Evolutionary conservation across 2,888 invertebrate genomes (phyloP).

Genomic region (Mallateleia sp.): DNA sequence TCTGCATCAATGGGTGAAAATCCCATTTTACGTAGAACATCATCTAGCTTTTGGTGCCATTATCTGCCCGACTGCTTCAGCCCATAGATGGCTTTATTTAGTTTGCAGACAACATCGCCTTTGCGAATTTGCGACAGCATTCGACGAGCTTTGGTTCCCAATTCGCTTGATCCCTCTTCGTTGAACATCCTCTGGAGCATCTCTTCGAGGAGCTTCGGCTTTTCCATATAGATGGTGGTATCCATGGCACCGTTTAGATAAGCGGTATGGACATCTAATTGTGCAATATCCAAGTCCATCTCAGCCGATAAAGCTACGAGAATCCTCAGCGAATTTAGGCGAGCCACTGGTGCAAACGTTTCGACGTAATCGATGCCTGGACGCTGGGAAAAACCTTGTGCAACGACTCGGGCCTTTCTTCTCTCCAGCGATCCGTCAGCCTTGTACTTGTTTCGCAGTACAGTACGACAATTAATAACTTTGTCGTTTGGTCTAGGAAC

Average conservation of each 20-base stretch:
- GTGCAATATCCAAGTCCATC: neutral
- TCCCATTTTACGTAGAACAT: no score
- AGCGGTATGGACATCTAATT: neutral
- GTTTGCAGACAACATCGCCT: no score
- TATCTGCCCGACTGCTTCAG: no score
- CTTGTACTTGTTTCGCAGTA: neutral
- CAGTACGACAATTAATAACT: neutral
- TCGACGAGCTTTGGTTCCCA: no score
- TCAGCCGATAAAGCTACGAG: neutral
- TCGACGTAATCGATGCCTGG: neutral
- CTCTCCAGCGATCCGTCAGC: neutral
- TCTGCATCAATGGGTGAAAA: no score
- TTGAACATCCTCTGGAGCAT: neutral
- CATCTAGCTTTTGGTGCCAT: no score
- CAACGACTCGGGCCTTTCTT: neutral
- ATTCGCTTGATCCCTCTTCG: no score
- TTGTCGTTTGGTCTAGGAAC: neutral
- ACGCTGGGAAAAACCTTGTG: neutral
- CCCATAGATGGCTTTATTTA: no score
- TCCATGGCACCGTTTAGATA: neutral
- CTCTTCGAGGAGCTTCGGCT: neutral
- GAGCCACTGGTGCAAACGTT: neutral
- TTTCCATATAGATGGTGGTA: neutral
- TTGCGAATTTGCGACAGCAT: no score
- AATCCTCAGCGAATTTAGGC: neutral